phyloP scores from a whole-genome alignment of 2,888 invertebrate species.

The Entomobrya proxima region DNA sequence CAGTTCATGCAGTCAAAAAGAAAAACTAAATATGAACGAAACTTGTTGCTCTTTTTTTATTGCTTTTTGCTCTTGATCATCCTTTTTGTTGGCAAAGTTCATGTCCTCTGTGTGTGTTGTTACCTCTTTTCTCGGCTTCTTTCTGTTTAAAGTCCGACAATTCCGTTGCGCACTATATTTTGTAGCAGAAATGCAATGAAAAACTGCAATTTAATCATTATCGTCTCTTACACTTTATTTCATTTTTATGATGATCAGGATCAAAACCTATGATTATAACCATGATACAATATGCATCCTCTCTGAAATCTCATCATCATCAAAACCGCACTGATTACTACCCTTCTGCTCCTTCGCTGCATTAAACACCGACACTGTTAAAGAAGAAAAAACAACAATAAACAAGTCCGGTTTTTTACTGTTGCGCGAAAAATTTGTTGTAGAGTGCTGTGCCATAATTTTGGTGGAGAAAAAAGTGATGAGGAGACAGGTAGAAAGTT shows the following conservation, averaged over 20 bases:
- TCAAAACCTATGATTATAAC: constrained; percentile 27
- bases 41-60: constrained; percentile 57
- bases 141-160: background rate
- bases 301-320: background rate
- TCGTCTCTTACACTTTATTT: background rate
- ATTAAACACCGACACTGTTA: background rate
- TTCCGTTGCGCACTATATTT: constrained; percentile 6
- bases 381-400: constrained; percentile 32
- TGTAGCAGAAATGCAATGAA: constrained; percentile 19
- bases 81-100: constrained; percentile 62
- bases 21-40: constrained; percentile 21
- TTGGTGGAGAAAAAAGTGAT: background rate
- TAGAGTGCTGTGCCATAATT: background rate
- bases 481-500: background rate
- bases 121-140: background rate
- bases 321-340: constrained; percentile 9
- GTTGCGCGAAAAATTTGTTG: constrained; percentile 10
- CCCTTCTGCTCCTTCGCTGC: background rate
- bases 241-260: constrained; percentile 31
- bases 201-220: constrained; percentile 28
- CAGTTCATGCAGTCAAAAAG: constrained; percentile 21
- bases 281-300: background rate
- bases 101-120: constrained; percentile 54
- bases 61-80: constrained; percentile 10
- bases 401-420: constrained; percentile 29